phyloP scores from a whole-genome alignment of 2,797 vertebrate species.

The Gallinago stenura region DNA sequence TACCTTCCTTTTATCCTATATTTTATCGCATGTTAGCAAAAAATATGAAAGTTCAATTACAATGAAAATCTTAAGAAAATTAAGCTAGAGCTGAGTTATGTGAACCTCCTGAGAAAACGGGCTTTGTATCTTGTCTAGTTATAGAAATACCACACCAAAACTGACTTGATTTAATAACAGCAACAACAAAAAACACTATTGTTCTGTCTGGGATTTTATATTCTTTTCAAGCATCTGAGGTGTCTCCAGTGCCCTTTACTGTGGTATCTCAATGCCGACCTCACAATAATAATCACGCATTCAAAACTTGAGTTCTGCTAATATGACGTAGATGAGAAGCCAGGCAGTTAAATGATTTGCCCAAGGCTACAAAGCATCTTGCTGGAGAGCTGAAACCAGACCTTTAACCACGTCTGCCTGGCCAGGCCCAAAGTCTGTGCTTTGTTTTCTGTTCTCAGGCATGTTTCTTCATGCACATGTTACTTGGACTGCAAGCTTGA shows the following conservation, averaged over 20 bases:
- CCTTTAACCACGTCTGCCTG: neutral
- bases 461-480: neutral
- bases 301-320: neutral
- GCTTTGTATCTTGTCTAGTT: neutral
- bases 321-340: neutral
- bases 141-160: neutral
- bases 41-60: neutral
- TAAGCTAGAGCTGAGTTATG: neutral
- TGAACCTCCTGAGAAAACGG: neutral
- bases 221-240: neutral
- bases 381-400: slow-evolving; percentile 33
- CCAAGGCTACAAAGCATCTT: neutral
- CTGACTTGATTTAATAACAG: neutral
- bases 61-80: neutral
- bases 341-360: slow-evolving; percentile 1
- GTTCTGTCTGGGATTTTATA: neutral
- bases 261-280: neutral
- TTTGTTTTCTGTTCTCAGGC: slow-evolving; percentile 37
- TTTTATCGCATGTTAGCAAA: neutral
- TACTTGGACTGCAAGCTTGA: neutral
- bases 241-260: neutral
- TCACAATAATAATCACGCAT: neutral
- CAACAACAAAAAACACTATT: neutral
- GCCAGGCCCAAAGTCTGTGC: neutral
- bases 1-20: neutral